Evolutionary conservation across 2,888 invertebrate species (phyloP).

Genomic region (Cephus pulcher): DNA sequence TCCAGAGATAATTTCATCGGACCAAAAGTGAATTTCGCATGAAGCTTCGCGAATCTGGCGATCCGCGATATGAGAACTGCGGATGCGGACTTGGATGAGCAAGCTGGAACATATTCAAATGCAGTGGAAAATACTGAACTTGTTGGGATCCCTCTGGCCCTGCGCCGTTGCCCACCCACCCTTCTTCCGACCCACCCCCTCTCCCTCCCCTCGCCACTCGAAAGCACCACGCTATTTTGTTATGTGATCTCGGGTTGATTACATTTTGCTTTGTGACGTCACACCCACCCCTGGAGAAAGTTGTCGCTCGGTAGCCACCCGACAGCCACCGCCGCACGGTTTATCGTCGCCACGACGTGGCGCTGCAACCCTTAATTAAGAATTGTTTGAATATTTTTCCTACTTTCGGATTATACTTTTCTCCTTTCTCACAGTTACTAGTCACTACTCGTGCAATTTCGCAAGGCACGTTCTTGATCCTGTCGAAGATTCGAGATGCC

Average conservation of each 20-base stretch:
- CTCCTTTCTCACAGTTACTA: too few relatives aligned
- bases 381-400: not conserved
- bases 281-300: conserved; percentile 6
- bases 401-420: too few relatives aligned
- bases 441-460: too few relatives aligned
- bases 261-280: conserved; percentile 37
- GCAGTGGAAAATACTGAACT: not conserved
- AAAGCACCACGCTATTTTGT: conserved; percentile 25
- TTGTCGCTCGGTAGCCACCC: not conserved
- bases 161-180: not conserved
- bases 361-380: not conserved
- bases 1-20: not conserved
- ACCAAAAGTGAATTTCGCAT: not conserved
- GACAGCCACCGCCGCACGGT: not conserved
- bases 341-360: not conserved
- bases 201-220: conserved; percentile 8
- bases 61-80: not conserved
- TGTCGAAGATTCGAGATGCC: too few relatives aligned
- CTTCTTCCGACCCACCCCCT: not conserved
- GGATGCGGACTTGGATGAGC: not conserved
- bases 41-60: not conserved
- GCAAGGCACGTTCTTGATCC: too few relatives aligned
- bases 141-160: not conserved
- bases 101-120: not conserved
- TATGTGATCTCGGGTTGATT: conserved; percentile 32